Evolutionary conservation across 2,888 invertebrate genomes (phyloP), one percentile per base, ranked within the genome.

Genomic region (Drosophila emarginata): DNA sequence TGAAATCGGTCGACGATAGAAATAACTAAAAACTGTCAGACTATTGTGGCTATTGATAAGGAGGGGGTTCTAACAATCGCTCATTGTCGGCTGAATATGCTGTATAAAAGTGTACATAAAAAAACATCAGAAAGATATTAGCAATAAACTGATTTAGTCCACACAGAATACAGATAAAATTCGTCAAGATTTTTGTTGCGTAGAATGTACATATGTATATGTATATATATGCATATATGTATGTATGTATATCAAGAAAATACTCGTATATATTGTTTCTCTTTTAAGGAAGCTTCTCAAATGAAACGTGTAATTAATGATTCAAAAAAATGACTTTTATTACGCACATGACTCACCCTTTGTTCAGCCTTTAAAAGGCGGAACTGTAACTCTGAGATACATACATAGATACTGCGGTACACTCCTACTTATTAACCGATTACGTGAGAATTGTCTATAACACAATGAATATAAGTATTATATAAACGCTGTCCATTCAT

Each of bases 301-400:
- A 74, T 39, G 36, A 50, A 26, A 80, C 64, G 64, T 61, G 63
- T 37, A 74, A 61, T 61, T 53, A 74, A 60, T 64, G 65, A 70
- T 72, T 70, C 59, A 64, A 71, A 54, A 54, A 67, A 57, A 53
- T 59, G 36, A 75, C 36, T 56, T 70, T 64, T 39, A 32, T 70
- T 64, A 71, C 54, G 18, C 37, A 12, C 2, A 58, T 85, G 79
- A 85, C 50, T 81, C 86, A 79, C 64, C 39, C n/a, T 15, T 64
- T 63, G 54, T 52, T 51, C 59, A 37, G 40, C 61, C 45, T 78
- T 32, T 54, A 61, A 50, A 76, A 78, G 57, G 64, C 81, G 85
- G 85, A 84, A 84, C 85, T 76, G 58, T 65, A 72, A 56, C 51
- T 12, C 40, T 54, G 54, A 40, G 72, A 65, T 23, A 59, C 54